Base-by-base conservation (phyloP, 2,113 vertebrate genomes). In the Eulemur rufifrons region DNA sequence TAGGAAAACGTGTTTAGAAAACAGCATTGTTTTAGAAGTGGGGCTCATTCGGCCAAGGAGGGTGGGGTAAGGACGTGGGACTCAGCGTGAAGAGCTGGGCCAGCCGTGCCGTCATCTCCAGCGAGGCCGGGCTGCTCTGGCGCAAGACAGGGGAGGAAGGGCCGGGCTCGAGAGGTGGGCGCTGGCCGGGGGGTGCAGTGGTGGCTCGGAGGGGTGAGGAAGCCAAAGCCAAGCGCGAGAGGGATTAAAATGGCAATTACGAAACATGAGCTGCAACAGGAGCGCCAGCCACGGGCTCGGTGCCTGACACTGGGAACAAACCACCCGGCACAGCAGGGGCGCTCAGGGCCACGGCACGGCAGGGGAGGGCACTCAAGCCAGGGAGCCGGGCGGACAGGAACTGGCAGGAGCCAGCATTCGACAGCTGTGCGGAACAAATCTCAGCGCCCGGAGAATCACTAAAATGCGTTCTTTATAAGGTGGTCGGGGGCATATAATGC, bases 371-470 rank as follows among this genome's bases (percentile, higher is more conserved):
- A 23, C 23, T 47, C 2, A 1, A 54, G 89, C 23, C 2, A 6
- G 11, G 0, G 8, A 11, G 29, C 63, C 0, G 0, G 25, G 29
- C 3, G 4, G 39, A 21, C 6, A 14, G 74, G 52, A 6, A 17
- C 4, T 11, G n/a, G 74, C n/a, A 20, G 10, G 0, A 7, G 29
- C 0, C 37, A 5, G 25, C 8, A 0, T 9, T 32, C 32, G 0
- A 6, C 25, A 32, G 63, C 25, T 32, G 17, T 37, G 15, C 0
- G 7, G 3, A 59, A 4, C 14, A 39, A 76, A 32, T 0, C 6
- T 1, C 1, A 9, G 34, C 0, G 6, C 34, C 64, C 13, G 1
- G 0, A 9, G 42, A 63, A 77, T 42, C 27, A 1, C 52, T 3
- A 17, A 8, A 6, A 69, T 1, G 2, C 6, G 0, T 15, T 6